Base-by-base conservation (phyloP, 2,888 invertebrate species). In the Pyralis farinalis region DNA sequence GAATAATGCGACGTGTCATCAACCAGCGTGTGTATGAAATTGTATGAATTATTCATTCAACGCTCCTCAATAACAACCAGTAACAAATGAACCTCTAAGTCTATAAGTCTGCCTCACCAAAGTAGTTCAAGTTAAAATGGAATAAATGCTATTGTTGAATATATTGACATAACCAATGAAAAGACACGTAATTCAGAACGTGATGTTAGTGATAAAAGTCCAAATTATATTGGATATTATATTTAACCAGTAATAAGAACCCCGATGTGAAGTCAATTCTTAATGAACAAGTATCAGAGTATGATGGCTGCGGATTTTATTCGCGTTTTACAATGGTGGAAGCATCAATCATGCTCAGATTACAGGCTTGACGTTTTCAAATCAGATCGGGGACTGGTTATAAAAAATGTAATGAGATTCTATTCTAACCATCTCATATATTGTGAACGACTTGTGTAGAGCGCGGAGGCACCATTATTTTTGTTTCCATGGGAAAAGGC, bases 1-100 rank as follows among this genome's bases (percentile, higher is more conserved):
- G 71, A 80, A 79, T 80, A 76, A 80, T 80, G 76, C 68, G 74
- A 72, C 71, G 70, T 47, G 49, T 65, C 66, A 72, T 74, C 70
- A 74, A 62, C 28, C 58, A 54, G 63, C 57, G 63, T 63, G 56
- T 53, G 53, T 62, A 66, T 59, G 61, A 62, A 71, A 71, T 63
- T 63, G 58, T 69, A 73, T 80, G 75, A 80, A 81, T 81, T 55
- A 81, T 81, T 80, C 76, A 81, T 67, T 51, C 40, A 42, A 48
- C 51, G 48, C 31, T 41, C 42, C 40, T 41, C 22, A 47, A 51
- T 42, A 44, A 51, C 42, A 25, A 40, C 55, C 45, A 55, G 33
- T 49, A 32, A 46, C 30, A 42, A 43, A 49, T 51, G 56, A n/a
- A 57, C 43, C 39, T 28, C 20, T 27, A 10, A n/a, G 22, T 9